Percentiles rank a stretch among this genome's conserved stretches.
phyloP scores from a whole-genome alignment of 2,113 vertebrate species.

The Dendropsophus ebraccatus region DNA sequence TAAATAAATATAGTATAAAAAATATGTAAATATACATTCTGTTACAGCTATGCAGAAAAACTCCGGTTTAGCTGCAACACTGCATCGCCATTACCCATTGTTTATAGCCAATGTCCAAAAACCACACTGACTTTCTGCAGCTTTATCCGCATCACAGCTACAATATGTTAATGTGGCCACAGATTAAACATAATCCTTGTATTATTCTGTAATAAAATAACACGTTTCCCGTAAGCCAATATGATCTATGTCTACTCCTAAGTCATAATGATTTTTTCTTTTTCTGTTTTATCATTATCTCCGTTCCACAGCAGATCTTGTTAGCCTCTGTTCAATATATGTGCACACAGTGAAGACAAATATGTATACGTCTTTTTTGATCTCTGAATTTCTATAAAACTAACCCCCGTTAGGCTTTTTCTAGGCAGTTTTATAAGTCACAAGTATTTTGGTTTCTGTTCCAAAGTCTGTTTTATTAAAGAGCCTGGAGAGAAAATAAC shows the following conservation, averaged over 20 bases:
- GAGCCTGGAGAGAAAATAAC: slow-evolving; percentile 51
- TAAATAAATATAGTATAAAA: too few relatives aligned
- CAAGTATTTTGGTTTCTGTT: slow-evolving; percentile 13
- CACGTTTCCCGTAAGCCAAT: neutral
- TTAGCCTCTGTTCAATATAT: slow-evolving; percentile 10
- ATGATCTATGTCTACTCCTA: neutral
- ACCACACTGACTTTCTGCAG: too few relatives aligned
- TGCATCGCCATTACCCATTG: too few relatives aligned
- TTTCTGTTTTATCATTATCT: neutral
- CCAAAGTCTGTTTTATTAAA: slow-evolving; percentile 46
- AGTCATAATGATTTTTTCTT: neutral
- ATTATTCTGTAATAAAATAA: too few relatives aligned
- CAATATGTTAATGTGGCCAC: too few relatives aligned
- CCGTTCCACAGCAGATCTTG: neutral
- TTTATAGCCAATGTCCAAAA: too few relatives aligned
- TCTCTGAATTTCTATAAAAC: slow-evolving; percentile 24
- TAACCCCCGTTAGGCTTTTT: slow-evolving; percentile 30
- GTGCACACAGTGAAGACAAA: slow-evolving; percentile 14
- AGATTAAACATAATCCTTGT: neutral
- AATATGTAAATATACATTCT: too few relatives aligned
- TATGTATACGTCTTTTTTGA: slow-evolving; percentile 43
- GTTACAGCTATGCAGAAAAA: too few relatives aligned
- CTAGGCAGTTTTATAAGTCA: neutral
- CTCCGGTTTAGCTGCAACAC: too few relatives aligned
- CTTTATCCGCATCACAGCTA: too few relatives aligned